A percentile compares a stretch with the other conserved stretches of the same genome.
Evolutionary conservation across 2,888 invertebrate species (phyloP).

Genomic region (Folsomia manolachei): DNA sequence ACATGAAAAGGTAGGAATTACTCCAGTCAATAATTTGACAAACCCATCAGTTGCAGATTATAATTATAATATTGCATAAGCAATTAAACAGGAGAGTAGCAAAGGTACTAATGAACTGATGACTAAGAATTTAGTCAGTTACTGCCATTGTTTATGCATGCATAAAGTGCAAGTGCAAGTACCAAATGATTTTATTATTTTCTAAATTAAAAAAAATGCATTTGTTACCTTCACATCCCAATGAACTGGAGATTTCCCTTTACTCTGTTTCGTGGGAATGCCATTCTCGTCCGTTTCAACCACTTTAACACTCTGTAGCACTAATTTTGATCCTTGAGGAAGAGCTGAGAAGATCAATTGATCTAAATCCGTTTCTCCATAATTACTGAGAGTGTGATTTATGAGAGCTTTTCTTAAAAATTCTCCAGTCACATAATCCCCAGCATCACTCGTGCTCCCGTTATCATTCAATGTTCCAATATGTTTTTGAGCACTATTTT

Average conservation of each 20-base stretch:
- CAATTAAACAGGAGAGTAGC: neutral
- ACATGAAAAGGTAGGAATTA: too few species aligned
- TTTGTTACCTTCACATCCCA: slow-evolving; percentile 43
- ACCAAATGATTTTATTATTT: slow-evolving; percentile 11
- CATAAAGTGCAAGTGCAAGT: too few species aligned
- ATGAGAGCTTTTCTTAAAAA: slow-evolving; percentile 38
- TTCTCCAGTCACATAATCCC: slow-evolving; percentile 24
- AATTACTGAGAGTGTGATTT: slow-evolving; percentile 44
- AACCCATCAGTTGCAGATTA: slow-evolving; percentile 18
- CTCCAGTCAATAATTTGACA: too few species aligned
- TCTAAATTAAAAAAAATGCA: too few species aligned
- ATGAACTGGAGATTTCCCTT: slow-evolving; percentile 27
- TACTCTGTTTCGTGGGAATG: slow-evolving; percentile 35
- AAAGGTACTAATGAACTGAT: too few species aligned
- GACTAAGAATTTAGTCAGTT: too few species aligned
- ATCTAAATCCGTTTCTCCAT: slow-evolving; percentile 48
- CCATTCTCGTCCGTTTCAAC: slow-evolving; percentile 49
- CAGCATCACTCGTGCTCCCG: neutral
- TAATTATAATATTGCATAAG: too few species aligned
- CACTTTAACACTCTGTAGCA: slow-evolving; percentile 47
- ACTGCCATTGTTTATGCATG: too few species aligned
- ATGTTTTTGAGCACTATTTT: neutral
- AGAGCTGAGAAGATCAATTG: slow-evolving; percentile 46
- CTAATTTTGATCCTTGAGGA: slow-evolving; percentile 49
- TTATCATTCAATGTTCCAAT: neutral